Percentiles rank a stretch among this genome's conserved stretches.
phyloP scores from a whole-genome alignment of 2,797 vertebrate genomes.

The Falco naumanni region DNA sequence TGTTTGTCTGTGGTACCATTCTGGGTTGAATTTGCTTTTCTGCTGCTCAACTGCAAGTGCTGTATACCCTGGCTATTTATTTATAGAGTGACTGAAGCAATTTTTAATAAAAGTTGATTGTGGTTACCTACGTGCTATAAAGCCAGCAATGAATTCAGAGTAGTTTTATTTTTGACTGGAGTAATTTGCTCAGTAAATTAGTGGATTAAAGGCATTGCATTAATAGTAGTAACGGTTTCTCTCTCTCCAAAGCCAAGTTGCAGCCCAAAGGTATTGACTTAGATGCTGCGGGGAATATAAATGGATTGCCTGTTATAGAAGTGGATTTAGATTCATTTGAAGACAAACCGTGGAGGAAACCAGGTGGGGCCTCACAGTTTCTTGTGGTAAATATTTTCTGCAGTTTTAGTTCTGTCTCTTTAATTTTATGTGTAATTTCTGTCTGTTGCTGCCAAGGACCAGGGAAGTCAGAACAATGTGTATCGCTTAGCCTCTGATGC shows the following conservation, averaged over 20 bases:
- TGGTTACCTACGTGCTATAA: background rate
- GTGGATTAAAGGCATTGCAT: background rate
- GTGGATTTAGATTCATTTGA: slow-evolving; percentile 81
- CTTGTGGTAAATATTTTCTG: slow-evolving; percentile 64
- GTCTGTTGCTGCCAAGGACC: background rate
- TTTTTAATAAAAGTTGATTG: background rate
- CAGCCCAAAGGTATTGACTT: slow-evolving; percentile 80
- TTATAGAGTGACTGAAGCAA: background rate
- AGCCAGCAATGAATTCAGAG: background rate
- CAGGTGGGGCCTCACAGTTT: slow-evolving; percentile 75
- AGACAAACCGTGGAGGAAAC: slow-evolving; percentile 83
- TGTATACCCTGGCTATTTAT: background rate
- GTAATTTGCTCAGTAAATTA: slow-evolving; percentile 6
- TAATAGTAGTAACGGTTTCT: slow-evolving; percentile 35
- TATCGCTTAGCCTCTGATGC: background rate
- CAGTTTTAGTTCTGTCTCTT: background rate
- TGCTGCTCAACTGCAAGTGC: background rate
- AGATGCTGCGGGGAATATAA: slow-evolving; percentile 76
- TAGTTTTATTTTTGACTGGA: background rate
- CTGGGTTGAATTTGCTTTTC: background rate
- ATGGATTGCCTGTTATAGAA: slow-evolving; percentile 79
- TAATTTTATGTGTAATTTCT: background rate
- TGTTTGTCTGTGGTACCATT: background rate
- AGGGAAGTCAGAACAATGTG: background rate
- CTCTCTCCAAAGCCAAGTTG: slow-evolving; percentile 72